phyloP scores from a whole-genome alignment of 2,888 invertebrate genomes.

The Elysia crispata region DNA sequence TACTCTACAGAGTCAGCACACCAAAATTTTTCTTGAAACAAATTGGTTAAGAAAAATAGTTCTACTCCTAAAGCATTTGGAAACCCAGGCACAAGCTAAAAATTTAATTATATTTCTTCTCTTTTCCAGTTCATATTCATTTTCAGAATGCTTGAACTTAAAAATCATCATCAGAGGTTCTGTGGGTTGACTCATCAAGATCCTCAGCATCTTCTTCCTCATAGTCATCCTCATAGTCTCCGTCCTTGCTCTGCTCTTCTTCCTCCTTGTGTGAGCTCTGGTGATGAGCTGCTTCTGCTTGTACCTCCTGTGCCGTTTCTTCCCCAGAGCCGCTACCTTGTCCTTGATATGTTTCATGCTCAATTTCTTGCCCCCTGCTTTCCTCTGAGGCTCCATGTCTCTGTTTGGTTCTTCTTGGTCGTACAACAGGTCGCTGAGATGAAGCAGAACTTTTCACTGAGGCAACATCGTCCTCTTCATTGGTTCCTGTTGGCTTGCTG shows the following conservation, averaged over 20 bases:
- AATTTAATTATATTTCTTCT: too few species aligned
- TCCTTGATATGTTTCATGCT: neutral
- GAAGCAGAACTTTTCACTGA: slow-evolving; percentile 24
- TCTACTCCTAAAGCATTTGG: too few species aligned
- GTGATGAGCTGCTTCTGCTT: too few species aligned
- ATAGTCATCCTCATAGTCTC: slow-evolving; percentile 54
- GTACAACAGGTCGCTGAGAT: slow-evolving; percentile 16
- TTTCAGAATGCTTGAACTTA: too few species aligned
- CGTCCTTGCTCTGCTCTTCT: slow-evolving; percentile 43
- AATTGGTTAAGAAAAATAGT: too few species aligned
- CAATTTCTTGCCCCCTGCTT: neutral
- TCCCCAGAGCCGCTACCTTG: neutral
- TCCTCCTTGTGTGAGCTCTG: neutral
- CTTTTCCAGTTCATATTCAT: too few species aligned
- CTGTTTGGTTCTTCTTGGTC: slow-evolving; percentile 5
- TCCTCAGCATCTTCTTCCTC: slow-evolving; percentile 52
- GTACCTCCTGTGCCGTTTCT: neutral
- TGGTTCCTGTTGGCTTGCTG: too few species aligned
- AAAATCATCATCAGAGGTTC: slow-evolving; percentile 56
- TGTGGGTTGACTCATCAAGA: slow-evolving; percentile 40
- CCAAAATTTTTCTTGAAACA: too few species aligned
- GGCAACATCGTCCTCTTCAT: slow-evolving; percentile 10
- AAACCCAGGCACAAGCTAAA: too few species aligned
- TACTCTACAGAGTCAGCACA: too few species aligned
- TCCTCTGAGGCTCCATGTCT: neutral